Base-by-base conservation (phyloP, 2,113 vertebrate genomes). In the Mormyrus lacerda region DNA sequence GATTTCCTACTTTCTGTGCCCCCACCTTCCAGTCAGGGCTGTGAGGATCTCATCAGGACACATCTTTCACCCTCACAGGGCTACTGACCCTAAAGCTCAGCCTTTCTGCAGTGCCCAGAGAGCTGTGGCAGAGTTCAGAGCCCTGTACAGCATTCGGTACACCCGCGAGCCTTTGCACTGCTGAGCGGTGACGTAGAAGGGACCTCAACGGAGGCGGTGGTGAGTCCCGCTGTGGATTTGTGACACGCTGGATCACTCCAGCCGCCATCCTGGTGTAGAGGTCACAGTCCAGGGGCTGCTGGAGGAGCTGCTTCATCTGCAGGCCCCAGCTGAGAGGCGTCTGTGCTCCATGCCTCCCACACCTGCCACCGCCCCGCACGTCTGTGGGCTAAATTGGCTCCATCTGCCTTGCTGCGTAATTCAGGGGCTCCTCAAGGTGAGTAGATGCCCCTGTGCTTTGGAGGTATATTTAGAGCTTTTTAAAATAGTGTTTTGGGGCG, bases 381-480 rank as follows among this genome's bases (percentile, higher is more conserved):
- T 47, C 35, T 84, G 44, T 13, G 24, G 31, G 48, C 47, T 85
- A 13, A 85, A 85, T 50, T 51, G 44, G 47, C 13, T 50, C 84
- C 84, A 50, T 45, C 84, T 48, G 44, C 85, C 50, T 47, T 47
- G 48, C 85, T 87, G 50, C 17, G 47, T 87, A 87, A 87, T 87
- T 87, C 85, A 55, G 48, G 85, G 45, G 47, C 31, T 86, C 85
- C 48, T 88, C 19, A 69, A 73, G 42, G 39, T 73, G 45, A 73
- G 3, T 76, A 50, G 87, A 27, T 10, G 42, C 55, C 27, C 42
- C 87, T 19, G 10, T 48, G 42, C 87, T 88, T 48, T 61, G 10
- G 42, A 44, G 45, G 42, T 88, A 88, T 88, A 88, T 88, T 73
- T 31, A 76, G 87, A 79, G 45, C 27, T n/a, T 76, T 69, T 88